Percentiles rank a stretch among this genome's conserved stretches.
phyloP scores from a whole-genome alignment of 2,113 vertebrate species.

The Anhinga anhinga region DNA sequence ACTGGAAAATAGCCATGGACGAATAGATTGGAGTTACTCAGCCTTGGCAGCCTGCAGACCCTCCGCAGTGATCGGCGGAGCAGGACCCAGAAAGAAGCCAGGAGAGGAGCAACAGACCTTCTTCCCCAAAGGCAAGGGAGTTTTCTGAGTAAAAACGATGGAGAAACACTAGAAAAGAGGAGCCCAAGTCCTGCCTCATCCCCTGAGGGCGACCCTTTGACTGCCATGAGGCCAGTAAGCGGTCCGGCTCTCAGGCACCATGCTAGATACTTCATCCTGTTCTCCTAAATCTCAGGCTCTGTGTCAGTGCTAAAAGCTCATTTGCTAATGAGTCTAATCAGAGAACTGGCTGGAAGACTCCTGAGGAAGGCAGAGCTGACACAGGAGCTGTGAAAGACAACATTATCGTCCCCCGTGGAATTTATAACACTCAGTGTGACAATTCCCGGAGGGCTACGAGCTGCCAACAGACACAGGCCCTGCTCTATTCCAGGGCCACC shows the following conservation, averaged over 20 bases:
- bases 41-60: not conserved
- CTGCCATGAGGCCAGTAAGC: not conserved
- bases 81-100: not conserved
- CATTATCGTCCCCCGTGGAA: not conserved
- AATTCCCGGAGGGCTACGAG: not conserved
- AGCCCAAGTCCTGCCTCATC: not conserved
- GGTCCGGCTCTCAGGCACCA: not conserved
- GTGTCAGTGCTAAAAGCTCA: not conserved
- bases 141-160: not conserved
- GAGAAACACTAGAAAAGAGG: not conserved
- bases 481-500: not conserved
- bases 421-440: not conserved
- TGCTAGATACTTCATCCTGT: not conserved
- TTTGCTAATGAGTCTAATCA: not conserved
- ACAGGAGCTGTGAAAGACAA: not conserved
- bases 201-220: not conserved
- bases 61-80: not conserved
- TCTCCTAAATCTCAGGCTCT: not conserved
- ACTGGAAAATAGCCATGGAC: not conserved
- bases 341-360: not conserved
- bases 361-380: not conserved
- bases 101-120: fast-evolving
- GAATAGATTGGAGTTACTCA: fast-evolving
- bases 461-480: not conserved
- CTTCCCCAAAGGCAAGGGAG: not conserved